Evolutionary conservation across 2,113 vertebrate species (phyloP), one percentile per base, ranked within the genome.

Genomic region (Hyaena hyaena): DNA sequence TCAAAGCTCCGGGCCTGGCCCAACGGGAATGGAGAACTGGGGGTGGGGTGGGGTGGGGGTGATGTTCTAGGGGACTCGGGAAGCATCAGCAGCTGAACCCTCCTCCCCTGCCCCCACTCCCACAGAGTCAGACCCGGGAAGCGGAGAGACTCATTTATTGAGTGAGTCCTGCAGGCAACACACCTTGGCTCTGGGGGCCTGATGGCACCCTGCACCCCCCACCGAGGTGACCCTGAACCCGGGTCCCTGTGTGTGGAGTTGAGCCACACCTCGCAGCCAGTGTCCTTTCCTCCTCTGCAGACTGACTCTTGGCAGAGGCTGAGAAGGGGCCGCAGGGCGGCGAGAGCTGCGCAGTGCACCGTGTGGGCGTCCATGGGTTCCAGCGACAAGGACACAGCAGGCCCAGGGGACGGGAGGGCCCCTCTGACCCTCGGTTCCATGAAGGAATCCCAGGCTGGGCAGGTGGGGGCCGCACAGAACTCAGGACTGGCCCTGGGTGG

Each of bases 161-260:
- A 69, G 76, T 63, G 10, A 91, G 50, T 8, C 48, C 76, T 85
- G 55, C 58, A 91, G 23, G 35, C 0, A 0, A 83, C 93, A 96
- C 68, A 48, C 14, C 65, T 71, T 43, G 23, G 23, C 63, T 86
- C 35, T 31, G 33, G 61, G 61, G 50, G 77, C 11, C 50, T n/a
- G 1, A 3, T 0, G 0, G 24, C n/a, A 23, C 21, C 21, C 35
- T 63, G 69, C 35, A 21, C 35, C 0, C 35, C 35, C 69, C 2
- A 24, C 65, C 1, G 6, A 0, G 14, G 89, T 90, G 93, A 82
- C 86, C 0, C 2, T 90, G 93, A 82, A 86, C 0, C 2, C 81
- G 31, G 45, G 33, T 61, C 87, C 92, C 93, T 80, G 73, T 91
- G 0, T 39, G 84, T 96, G 92, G 97, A 97, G 94, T 74, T 81